A percentile compares a stretch with the other conserved stretches of the same genome.
phyloP scores from a whole-genome alignment of 2,888 invertebrate genomes.

The Furcula furcula region DNA sequence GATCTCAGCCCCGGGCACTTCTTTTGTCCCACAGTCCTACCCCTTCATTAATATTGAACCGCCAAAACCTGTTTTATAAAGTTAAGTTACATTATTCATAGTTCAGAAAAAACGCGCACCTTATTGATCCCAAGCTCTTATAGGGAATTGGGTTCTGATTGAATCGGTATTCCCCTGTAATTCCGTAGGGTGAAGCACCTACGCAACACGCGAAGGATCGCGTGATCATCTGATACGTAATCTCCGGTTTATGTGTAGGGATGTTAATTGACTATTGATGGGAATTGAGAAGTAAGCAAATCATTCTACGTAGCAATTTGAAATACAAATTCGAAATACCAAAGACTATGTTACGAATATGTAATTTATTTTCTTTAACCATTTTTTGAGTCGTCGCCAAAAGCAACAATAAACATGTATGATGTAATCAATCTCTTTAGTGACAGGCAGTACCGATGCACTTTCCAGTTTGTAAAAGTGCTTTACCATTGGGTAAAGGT shows the following conservation, averaged over 20 bases:
- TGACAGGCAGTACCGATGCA: too few species aligned
- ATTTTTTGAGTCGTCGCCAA: too few species aligned
- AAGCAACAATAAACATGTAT: too few species aligned
- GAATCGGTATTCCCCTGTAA: slow-evolving; percentile 56
- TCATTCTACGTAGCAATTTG: too few species aligned
- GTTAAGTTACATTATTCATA: slow-evolving; percentile 33
- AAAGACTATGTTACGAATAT: too few species aligned
- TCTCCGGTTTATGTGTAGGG: slow-evolving; percentile 56
- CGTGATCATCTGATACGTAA: slow-evolving; percentile 53
- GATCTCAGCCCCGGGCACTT: slow-evolving; percentile 52
- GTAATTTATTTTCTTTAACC: too few species aligned
- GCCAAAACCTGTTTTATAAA: slow-evolving; percentile 40
- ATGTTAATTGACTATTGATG: slow-evolving; percentile 63
- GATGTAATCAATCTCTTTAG: too few species aligned
- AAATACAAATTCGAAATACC: too few species aligned
- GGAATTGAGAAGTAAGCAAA: too few species aligned
- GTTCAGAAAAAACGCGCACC: slow-evolving; percentile 16
- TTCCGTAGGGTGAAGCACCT: slow-evolving; percentile 37
- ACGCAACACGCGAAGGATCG: slow-evolving; percentile 46
- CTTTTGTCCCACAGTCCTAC: slow-evolving; percentile 48
- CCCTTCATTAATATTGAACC: slow-evolving; percentile 43
- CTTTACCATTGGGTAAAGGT: too few species aligned
- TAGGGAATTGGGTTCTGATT: slow-evolving; percentile 48
- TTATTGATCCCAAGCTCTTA: slow-evolving; percentile 43
- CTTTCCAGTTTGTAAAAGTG: too few species aligned